phyloP scores from a whole-genome alignment of 2,113 vertebrate species.

The Centrocercus urophasianus region DNA sequence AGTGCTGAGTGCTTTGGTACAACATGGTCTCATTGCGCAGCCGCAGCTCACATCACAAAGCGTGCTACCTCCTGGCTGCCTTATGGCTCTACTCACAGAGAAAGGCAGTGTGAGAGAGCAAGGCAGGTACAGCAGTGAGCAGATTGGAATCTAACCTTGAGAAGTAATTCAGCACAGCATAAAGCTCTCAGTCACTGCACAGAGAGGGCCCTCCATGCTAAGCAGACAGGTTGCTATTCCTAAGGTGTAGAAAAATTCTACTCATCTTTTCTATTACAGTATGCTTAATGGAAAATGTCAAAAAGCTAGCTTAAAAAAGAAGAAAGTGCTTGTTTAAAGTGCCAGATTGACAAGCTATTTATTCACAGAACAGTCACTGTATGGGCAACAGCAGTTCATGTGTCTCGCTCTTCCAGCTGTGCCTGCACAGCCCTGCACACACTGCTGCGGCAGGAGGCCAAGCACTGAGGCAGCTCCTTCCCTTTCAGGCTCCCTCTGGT shows the following conservation, averaged over 20 bases:
- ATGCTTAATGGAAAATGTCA: constrained; percentile 65
- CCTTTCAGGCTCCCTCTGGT: background rate
- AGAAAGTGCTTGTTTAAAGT: constrained; percentile 54
- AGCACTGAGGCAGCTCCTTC: background rate
- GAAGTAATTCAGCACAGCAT: background rate
- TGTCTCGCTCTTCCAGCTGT: background rate
- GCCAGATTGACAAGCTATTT: constrained; percentile 58
- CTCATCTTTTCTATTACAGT: constrained; percentile 41
- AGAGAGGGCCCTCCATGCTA: constrained; percentile 16
- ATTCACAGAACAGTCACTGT: constrained; percentile 43
- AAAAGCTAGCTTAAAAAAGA: constrained; percentile 47
- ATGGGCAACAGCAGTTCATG: constrained; percentile 9
- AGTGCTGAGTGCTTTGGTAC: background rate
- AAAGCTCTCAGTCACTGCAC: background rate
- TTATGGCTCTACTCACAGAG: background rate
- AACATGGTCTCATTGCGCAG: background rate
- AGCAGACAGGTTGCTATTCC: constrained; percentile 46
- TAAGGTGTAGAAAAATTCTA: constrained; percentile 7
- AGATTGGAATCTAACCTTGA: background rate
- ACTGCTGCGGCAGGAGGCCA: background rate
- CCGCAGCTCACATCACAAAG: background rate
- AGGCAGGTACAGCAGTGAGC: background rate
- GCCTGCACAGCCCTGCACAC: background rate
- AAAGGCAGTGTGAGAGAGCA: background rate
- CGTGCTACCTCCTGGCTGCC: background rate